These are phyloP conservation scores for Rallus crepitans DNA, from an alignment of 2,797 vertebrate genomes.

Conservation along the genomic window DNA sequence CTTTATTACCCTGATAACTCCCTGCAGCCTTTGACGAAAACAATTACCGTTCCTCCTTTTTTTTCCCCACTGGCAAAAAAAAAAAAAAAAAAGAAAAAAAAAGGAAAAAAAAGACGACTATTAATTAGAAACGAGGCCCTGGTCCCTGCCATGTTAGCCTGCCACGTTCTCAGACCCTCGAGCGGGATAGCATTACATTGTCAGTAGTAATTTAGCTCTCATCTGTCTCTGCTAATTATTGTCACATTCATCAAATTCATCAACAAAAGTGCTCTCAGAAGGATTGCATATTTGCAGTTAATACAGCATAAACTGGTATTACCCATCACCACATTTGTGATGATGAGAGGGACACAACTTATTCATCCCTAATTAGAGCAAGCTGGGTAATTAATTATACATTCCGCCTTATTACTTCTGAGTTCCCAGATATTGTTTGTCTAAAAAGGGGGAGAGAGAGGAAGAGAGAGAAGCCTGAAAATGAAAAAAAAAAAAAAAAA, in stretches of 20 bases:
- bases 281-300: constrained; percentile 98
- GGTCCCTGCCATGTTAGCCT: constrained; percentile 88
- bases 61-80: constrained; percentile 70
- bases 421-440: constrained; percentile 96
- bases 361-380: constrained; percentile 99
- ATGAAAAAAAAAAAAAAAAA: constrained; percentile 64
- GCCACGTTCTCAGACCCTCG: constrained; percentile 89
- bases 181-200: constrained; percentile 96
- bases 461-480: constrained; percentile 76
- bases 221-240: constrained; percentile 99
- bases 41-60: constrained; percentile 91
- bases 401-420: constrained; percentile 99
- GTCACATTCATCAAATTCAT: constrained; percentile 99
- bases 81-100: not conserved
- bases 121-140: constrained; percentile 91
- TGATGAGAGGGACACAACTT: constrained; percentile 97
- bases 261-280: constrained; percentile 98
- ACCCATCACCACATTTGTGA: constrained; percentile 94
- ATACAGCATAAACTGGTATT: constrained; percentile 99
- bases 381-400: constrained; percentile 99
- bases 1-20: constrained; percentile 99
- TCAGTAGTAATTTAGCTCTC: constrained; percentile 99
- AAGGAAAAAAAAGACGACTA: constrained; percentile 79
- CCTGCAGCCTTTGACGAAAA: constrained; percentile 98
- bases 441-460: constrained; percentile 85